These are phyloP conservation scores for Augiades crinisus DNA, from an alignment of 2,888 invertebrate species.

Conservation along the genomic window DNA sequence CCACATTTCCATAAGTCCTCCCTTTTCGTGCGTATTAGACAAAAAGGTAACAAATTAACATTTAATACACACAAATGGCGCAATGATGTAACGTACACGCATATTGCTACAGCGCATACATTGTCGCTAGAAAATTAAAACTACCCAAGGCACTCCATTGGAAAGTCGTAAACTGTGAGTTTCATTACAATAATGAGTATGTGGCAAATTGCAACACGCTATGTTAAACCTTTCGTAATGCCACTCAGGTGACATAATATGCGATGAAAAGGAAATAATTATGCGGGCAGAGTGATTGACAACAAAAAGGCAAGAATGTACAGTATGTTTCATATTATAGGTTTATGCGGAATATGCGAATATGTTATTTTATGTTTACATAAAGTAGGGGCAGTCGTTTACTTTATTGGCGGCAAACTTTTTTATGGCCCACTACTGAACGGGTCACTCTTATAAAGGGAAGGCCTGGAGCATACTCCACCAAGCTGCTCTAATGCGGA, in stretches of 20 bases:
- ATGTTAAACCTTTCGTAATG: constrained; percentile 15
- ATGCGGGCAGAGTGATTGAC: neutral
- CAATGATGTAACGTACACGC: neutral
- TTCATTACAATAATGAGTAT: constrained; percentile 15
- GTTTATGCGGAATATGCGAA: too few relatives aligned
- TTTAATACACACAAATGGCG: neutral
- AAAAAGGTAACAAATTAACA: neutral
- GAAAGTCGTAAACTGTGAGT: constrained; percentile 5
- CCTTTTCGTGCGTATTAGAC: too few relatives aligned
- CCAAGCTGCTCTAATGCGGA: too few relatives aligned
- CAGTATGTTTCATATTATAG: too few relatives aligned
- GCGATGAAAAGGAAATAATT: constrained; percentile 7
- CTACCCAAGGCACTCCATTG: neutral
- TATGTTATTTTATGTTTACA: too few relatives aligned
- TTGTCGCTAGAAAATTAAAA: neutral
- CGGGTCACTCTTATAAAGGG: too few relatives aligned
- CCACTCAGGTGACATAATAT: constrained; percentile 6
- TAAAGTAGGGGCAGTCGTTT: too few relatives aligned
- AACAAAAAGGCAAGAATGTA: neutral
- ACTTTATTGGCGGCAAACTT: too few relatives aligned
- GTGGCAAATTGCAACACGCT: constrained; percentile 9
- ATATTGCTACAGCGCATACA: neutral
- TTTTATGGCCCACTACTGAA: too few relatives aligned
- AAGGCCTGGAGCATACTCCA: too few relatives aligned
- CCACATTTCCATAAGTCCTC: too few relatives aligned